Percentiles rank a stretch among this genome's conserved stretches.
These are phyloP conservation scores for Machimus atricapillus DNA, from an alignment of 2,888 invertebrate species.

Conservation along the genomic window DNA sequence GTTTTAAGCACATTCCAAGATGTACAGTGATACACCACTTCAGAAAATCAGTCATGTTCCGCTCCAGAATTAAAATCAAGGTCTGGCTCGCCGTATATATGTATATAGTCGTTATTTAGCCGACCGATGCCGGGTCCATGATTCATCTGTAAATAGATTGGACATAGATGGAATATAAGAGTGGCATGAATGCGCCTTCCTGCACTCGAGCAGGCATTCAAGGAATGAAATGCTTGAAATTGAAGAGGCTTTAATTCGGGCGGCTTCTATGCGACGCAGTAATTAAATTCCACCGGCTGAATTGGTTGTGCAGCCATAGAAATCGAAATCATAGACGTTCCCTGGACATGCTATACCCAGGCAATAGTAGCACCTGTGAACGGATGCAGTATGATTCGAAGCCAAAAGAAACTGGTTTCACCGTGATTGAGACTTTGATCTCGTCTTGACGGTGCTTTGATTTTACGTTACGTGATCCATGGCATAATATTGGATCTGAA, in stretches of 20 bases:
- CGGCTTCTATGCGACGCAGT: background rate
- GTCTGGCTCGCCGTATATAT: background rate
- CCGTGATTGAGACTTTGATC: background rate
- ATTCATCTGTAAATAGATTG: constrained; percentile 9
- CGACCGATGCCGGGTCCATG: background rate
- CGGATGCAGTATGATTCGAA: background rate
- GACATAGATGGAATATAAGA: background rate
- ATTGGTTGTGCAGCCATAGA: background rate
- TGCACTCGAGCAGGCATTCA: background rate
- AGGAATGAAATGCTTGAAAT: background rate
- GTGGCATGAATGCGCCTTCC: constrained; percentile 1
- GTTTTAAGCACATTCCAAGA: background rate
- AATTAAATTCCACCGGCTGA: background rate
- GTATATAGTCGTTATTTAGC: background rate
- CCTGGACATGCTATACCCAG: background rate
- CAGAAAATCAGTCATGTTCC: background rate
- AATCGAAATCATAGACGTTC: background rate
- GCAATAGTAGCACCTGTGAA: background rate
- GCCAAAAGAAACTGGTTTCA: background rate
- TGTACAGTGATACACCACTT: background rate
- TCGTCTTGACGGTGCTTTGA: background rate
- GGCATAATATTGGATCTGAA: background rate
- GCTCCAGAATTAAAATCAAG: constrained; percentile 19
- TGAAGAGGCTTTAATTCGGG: background rate
- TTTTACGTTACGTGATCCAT: background rate